Percentiles rank a stretch among this genome's conserved stretches.
phyloP scores from a whole-genome alignment of 2,888 invertebrate genomes.

The Panzeria rudis region DNA sequence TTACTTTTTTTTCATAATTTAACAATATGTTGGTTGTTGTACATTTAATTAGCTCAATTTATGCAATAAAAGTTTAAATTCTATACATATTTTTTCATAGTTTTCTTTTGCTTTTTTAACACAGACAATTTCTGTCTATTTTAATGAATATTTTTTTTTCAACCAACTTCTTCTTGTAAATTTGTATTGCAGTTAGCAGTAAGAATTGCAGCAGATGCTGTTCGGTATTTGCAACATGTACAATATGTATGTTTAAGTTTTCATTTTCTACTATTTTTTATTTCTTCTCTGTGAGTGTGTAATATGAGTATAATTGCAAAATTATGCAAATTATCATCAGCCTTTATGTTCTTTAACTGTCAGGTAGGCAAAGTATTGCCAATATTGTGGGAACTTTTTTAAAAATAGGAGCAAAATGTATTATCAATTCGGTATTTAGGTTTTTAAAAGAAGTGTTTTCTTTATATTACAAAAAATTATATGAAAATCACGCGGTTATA shows the following conservation, averaged over 20 bases:
- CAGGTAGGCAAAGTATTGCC: conserved; percentile 44
- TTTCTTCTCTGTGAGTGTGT: conserved; percentile 38
- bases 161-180: neutral
- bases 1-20: neutral
- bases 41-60: conserved; percentile 72
- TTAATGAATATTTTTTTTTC: conserved; percentile 54
- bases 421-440: too few species aligned
- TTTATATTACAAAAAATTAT: too few species aligned
- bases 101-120: conserved; percentile 26
- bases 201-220: conserved; percentile 28
- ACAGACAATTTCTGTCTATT: conserved; percentile 67
- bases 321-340: conserved; percentile 75
- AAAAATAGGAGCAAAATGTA: too few species aligned
- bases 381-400: neutral
- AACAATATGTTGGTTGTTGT: conserved; percentile 59
- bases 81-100: conserved; percentile 22
- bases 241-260: conserved; percentile 35
- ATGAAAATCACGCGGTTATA: too few species aligned
- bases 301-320: conserved; percentile 74
- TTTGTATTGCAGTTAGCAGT: conserved; percentile 22
- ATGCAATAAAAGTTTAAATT: conserved; percentile 69
- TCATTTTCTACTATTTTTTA: neutral
- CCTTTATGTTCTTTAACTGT: conserved; percentile 57
- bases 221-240: conserved; percentile 17
- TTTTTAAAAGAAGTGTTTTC: too few species aligned